These are phyloP conservation scores for Cerceris ruficornis DNA, from an alignment of 2,888 invertebrate genomes.

Conservation along the genomic window DNA sequence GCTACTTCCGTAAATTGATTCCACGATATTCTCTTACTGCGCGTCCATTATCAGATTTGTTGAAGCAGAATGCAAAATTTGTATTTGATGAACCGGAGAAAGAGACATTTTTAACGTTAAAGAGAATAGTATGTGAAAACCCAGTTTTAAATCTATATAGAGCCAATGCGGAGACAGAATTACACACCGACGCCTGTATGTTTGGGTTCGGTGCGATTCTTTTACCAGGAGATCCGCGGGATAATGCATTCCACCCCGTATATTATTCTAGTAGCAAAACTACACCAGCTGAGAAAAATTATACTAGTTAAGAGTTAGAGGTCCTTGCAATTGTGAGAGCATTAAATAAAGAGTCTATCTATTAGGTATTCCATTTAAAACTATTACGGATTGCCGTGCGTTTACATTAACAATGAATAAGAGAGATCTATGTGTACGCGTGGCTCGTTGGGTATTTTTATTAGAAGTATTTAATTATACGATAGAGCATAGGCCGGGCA, in stretches of 20 bases:
- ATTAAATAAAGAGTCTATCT: conserved; percentile 1
- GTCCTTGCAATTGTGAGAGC: conserved; percentile 15
- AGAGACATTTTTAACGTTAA: neutral
- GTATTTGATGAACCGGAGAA: neutral
- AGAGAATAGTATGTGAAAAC: neutral
- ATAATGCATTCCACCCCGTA: conserved; percentile 52
- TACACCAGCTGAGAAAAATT: conserved; percentile 47
- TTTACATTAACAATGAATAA: conserved; percentile 43
- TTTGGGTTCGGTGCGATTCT: conserved; percentile 56
- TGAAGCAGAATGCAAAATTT: conserved; percentile 32
- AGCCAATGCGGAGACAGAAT: neutral
- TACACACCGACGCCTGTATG: conserved; percentile 2
- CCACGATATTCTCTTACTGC: conserved; percentile 59
- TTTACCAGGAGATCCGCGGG: conserved; percentile 50
- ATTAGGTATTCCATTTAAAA: conserved; percentile 24
- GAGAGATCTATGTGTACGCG: conserved; percentile 23
- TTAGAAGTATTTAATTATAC: too few relatives aligned
- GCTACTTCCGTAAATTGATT: too few relatives aligned
- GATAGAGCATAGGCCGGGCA: conserved; percentile 38
- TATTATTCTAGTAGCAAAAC: too few relatives aligned
- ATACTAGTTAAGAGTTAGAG: too few relatives aligned
- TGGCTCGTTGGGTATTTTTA: too few relatives aligned
- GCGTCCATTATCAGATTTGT: conserved; percentile 64
- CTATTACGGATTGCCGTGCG: conserved; percentile 51
- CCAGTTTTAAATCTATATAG: neutral